Conservation (phyloP, 1,140 invertebrate genomes). For the Calycopis cecrops region DNA sequence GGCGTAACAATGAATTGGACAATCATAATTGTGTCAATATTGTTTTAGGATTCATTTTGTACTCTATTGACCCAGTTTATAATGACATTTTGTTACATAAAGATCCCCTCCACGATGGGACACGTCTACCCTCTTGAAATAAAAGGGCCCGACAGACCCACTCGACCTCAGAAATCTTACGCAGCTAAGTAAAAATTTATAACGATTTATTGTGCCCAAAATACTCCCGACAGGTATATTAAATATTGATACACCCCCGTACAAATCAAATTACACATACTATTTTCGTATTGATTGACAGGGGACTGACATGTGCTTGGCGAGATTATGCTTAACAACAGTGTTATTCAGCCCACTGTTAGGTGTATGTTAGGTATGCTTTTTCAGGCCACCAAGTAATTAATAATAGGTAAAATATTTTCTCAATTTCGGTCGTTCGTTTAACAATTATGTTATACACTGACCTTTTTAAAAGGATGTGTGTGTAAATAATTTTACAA, state of each 20-base stretch:
- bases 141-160: conserved; percentile 25
- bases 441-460: too few species aligned
- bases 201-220: conserved; percentile 28
- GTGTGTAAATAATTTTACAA: neutral
- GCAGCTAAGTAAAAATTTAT: conserved; percentile 31
- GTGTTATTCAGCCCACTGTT: too few species aligned
- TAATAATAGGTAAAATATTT: neutral
- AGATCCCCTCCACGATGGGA: conserved; percentile 29
- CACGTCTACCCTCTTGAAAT: conserved; percentile 38
- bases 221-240: conserved; percentile 29
- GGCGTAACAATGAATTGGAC: neutral
- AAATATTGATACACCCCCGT: conserved; percentile 35
- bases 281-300: too few species aligned
- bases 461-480: neutral
- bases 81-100: conserved; percentile 19
- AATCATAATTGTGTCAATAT: neutral
- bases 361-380: too few species aligned
- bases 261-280: conserved; percentile 28
- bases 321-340: too few species aligned
- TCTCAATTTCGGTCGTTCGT: neutral
- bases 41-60: neutral
- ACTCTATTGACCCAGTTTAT: conserved; percentile 16
- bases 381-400: too few species aligned
- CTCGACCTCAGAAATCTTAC: conserved; percentile 31
- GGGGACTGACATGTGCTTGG: too few species aligned